Evolutionary conservation across 2,797 vertebrate species (phyloP).

Genomic region (Lagorchestes hirsutus): DNA sequence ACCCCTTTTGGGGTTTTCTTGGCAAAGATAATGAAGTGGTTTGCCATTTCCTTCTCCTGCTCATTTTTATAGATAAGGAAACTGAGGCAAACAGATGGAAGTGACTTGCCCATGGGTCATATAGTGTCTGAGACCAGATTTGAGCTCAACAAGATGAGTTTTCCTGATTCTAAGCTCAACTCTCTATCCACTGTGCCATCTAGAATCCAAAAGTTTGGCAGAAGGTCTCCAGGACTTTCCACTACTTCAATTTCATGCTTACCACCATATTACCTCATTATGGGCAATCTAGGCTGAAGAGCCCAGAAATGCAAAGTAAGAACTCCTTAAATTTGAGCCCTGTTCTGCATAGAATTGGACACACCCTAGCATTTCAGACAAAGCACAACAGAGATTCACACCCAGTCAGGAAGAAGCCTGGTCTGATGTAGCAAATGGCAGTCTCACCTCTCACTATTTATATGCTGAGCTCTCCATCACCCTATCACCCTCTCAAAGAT

Average conservation of each 20-base stretch:
- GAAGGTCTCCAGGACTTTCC: not conserved
- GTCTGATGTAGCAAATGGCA: not conserved
- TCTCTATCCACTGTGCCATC: no score
- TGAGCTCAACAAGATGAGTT: no score
- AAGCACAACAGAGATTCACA: not conserved
- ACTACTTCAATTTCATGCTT: not conserved
- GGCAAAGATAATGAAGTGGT: not conserved
- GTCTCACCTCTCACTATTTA: conserved; percentile 19
- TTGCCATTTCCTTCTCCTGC: no score
- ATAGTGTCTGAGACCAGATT: no score
- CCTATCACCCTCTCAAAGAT: conserved; percentile 58
- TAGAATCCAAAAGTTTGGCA: not conserved
- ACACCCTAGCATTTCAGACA: not conserved
- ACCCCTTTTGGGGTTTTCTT: not conserved
- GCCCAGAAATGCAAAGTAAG: not conserved
- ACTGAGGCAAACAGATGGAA: no score
- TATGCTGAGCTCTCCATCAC: conserved; percentile 47
- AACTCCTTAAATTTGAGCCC: not conserved
- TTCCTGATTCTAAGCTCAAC: no score
- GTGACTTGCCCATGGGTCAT: no score
- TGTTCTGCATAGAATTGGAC: not conserved
- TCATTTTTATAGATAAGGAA: no score
- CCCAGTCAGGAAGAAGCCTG: not conserved
- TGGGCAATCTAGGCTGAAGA: not conserved
- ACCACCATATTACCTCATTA: not conserved